These are phyloP conservation scores for Myotis findleyi DNA, from an alignment of 2,797 vertebrate species.

Conservation along the genomic window DNA sequence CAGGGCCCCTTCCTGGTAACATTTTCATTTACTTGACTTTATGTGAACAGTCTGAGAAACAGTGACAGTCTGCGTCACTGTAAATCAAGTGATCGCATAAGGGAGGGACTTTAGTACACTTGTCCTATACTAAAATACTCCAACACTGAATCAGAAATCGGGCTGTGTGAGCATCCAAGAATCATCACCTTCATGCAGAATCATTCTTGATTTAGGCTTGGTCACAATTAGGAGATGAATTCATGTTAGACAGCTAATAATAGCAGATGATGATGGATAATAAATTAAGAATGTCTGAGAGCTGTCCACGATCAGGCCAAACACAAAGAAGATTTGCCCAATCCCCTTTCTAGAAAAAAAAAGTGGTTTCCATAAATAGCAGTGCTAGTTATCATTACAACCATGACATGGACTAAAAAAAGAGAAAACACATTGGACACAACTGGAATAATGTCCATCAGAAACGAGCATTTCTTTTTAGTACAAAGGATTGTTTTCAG, in stretches of 20 bases:
- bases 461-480: conserved; percentile 39
- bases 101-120: fast-evolving
- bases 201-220: neutral
- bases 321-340: neutral
- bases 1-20: too few species aligned
- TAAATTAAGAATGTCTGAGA: conserved; percentile 10
- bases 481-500: neutral
- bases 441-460: conserved; percentile 44
- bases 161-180: neutral
- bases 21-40: neutral
- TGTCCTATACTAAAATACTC: neutral
- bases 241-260: neutral
- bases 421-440: conserved; percentile 14
- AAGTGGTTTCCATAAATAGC: neutral
- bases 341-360: neutral
- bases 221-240: neutral
- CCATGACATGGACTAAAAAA: neutral
- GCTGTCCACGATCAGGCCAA: neutral
- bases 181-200: neutral
- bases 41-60: neutral
- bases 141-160: neutral
- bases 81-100: neutral
- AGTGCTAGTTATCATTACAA: neutral
- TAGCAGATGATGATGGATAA: neutral
- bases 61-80: neutral